Percentiles rank a stretch among this genome's conserved stretches.
These are phyloP conservation scores for Chaitophorus viminalis DNA, from an alignment of 2,888 invertebrate species.

Conservation along the genomic window DNA sequence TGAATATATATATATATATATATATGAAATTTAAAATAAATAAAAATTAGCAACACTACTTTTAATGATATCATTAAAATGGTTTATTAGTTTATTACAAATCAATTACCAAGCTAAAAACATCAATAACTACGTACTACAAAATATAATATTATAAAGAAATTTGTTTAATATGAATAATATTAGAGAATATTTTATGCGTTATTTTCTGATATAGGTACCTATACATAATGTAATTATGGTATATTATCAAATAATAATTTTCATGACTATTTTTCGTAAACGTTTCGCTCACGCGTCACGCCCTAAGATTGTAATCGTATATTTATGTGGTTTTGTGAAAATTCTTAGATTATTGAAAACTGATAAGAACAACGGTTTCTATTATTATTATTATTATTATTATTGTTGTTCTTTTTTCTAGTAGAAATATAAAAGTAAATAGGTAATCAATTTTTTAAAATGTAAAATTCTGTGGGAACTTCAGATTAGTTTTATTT, in stretches of 20 bases:
- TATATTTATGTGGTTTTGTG: slow-evolving; percentile 2
- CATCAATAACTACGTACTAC: not conserved
- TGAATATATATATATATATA: too few relatives aligned
- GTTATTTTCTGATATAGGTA: not conserved
- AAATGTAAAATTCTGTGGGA: not conserved
- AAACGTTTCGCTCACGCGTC: slow-evolving; percentile 25
- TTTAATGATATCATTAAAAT: not conserved
- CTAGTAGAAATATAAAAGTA: not conserved
- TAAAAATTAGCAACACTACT: not conserved
- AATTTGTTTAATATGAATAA: not conserved
- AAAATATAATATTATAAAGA: not conserved
- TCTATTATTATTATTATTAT: not conserved
- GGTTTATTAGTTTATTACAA: not conserved
- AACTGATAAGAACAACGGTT: slow-evolving; percentile 12
- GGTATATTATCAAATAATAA: slow-evolving; percentile 1
- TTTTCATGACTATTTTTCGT: slow-evolving; percentile 2
- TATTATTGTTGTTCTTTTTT: not conserved
- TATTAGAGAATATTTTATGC: not conserved
- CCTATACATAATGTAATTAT: not conserved
- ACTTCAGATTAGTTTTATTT: not conserved
- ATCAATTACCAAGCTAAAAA: not conserved
- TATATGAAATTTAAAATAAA: not conserved
- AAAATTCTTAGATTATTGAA: slow-evolving; percentile 27
- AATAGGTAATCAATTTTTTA: not conserved
- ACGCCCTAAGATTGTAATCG: slow-evolving; percentile 13